These are phyloP conservation scores for Hypocryptadius cinnamomeus DNA, from an alignment of 2,113 vertebrate species.

Conservation along the genomic window DNA sequence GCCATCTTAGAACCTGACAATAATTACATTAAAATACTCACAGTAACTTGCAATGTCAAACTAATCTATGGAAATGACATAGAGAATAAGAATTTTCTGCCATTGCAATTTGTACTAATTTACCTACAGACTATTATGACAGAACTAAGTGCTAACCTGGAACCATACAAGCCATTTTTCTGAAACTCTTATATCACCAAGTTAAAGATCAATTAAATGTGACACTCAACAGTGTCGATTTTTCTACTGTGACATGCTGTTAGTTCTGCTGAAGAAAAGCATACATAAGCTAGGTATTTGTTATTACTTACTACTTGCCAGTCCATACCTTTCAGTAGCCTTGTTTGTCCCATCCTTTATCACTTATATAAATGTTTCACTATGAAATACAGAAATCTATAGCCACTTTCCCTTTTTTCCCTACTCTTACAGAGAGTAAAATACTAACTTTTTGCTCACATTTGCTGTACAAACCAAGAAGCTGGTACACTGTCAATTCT, in stretches of 20 bases:
- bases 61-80: background rate
- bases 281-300: background rate
- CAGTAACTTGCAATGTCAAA: background rate
- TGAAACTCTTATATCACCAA: background rate
- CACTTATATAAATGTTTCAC: background rate
- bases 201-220: background rate
- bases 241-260: background rate
- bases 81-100: background rate
- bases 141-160: background rate
- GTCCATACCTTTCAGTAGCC: background rate
- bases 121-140: background rate
- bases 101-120: background rate
- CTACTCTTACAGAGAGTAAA: background rate
- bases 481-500: background rate
- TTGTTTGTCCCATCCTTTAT: background rate
- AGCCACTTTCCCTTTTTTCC: background rate
- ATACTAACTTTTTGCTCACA: background rate
- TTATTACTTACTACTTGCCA: background rate
- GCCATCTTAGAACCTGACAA: background rate
- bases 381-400: background rate
- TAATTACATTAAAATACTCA: background rate
- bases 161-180: background rate
- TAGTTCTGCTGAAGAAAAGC: background rate
- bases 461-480: background rate
- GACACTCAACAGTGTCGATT: background rate